Evolutionary conservation across 2,797 vertebrate genomes (phyloP).

Genomic region (Cossypha niveicapilla): DNA sequence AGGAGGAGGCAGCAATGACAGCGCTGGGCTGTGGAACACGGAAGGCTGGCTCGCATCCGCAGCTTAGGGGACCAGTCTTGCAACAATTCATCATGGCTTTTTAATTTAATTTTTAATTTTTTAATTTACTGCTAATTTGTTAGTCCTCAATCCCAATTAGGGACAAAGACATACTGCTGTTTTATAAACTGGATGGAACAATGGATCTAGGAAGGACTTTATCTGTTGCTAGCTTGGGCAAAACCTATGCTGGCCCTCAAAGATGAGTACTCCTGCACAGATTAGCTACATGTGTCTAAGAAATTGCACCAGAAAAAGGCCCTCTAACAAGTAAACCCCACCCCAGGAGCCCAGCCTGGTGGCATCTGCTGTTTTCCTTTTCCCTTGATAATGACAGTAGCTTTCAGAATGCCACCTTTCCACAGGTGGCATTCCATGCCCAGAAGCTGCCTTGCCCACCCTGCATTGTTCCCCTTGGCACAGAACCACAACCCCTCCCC

Average conservation of each 20-base stretch:
- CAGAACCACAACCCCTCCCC: fast-evolving
- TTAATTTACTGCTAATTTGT: neutral
- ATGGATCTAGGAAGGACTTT: neutral
- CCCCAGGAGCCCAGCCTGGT: neutral
- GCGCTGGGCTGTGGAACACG: neutral
- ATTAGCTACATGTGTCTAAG: fast-evolving
- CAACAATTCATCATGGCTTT: fast-evolving
- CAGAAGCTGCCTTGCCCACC: neutral
- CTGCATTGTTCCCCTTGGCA: fast-evolving
- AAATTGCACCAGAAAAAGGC: neutral
- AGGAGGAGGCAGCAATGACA: neutral
- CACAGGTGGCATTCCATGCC: neutral
- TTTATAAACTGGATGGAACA: neutral
- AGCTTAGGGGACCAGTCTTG: neutral
- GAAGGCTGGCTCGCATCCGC: neutral
- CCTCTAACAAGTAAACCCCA: fast-evolving
- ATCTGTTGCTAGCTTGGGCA: neutral
- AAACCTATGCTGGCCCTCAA: fast-evolving
- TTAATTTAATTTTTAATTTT: neutral
- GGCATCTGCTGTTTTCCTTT: neutral
- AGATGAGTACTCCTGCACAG: neutral
- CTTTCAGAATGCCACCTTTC: neutral
- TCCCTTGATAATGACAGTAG: neutral
- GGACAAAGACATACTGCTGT: neutral
- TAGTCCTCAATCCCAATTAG: neutral